Percentiles rank a stretch among this genome's conserved stretches.
Evolutionary conservation across 2,797 vertebrate species (phyloP).

Genomic region (Leptatherina wallacei): DNA sequence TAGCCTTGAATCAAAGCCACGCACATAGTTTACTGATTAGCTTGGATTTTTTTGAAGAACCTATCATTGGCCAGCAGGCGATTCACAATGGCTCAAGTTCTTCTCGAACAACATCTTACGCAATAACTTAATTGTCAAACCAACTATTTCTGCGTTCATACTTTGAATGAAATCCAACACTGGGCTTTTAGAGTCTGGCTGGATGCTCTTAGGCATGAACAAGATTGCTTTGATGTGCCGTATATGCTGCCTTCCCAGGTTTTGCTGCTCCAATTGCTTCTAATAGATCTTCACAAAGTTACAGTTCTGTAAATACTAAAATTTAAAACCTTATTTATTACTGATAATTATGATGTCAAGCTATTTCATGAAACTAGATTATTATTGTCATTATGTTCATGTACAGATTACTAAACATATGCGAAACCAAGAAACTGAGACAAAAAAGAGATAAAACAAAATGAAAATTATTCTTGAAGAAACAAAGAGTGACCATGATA

Average conservation of each 20-base stretch:
- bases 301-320: background rate
- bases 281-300: slow-evolving; percentile 2
- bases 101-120: slow-evolving; percentile 1
- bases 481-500: background rate
- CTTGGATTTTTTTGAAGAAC: slow-evolving; percentile 10
- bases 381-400: background rate
- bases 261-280: slow-evolving; percentile 2
- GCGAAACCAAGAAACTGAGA: background rate
- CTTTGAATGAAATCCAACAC: slow-evolving; percentile 16
- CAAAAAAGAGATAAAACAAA: background rate
- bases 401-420: background rate
- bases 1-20: too few relatives aligned
- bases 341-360: background rate
- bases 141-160: background rate
- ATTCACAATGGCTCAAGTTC: background rate
- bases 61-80: background rate
- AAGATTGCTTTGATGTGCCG: background rate
- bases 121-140: background rate
- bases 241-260: slow-evolving; percentile 5
- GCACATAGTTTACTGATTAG: slow-evolving; percentile 8
- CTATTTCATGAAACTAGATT: background rate
- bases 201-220: slow-evolving; percentile 6
- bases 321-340: background rate
- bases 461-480: background rate
- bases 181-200: slow-evolving; percentile 7